Base-by-base conservation (phyloP, 1,140 invertebrate species). In the Andricus grossulariae region DNA sequence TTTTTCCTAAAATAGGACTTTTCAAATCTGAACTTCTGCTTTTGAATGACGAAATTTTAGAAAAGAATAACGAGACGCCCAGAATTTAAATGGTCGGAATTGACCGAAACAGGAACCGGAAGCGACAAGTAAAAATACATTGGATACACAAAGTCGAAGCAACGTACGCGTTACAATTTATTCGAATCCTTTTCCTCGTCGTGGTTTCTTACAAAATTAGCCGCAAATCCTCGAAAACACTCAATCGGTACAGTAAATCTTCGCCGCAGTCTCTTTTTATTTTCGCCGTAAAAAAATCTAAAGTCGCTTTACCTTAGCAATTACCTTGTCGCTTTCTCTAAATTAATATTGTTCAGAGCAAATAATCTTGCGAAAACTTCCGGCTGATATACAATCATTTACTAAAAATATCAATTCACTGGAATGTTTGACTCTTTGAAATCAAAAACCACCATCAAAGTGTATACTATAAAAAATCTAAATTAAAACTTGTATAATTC, bases 301-400 rank as follows among this genome's bases (percentile, higher is more conserved):
- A 84, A 70, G 25, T 54, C 21, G 74, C 72, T 50, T 85, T 83
- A 87, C 85, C 87, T 87, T 85, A 87, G 86, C 81, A 88, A 88
- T 88, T 88, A 88, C 86, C 87, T 86, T 88, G 86, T 88, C 86
- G 80, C 83, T 76, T 51, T 72, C 57, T 21, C 57, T 66, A 18
- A 55, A 55, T 18, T 16, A 66, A 66, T 15, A 66, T 21, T 66
- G 57, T 66, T 39, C 11, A 66, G 57, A 66, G 57, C 25, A 66
- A 66, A 66, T 15, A 39, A 66, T 21, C 57, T 66, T 25, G 25
- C 57, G 57, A 12, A 66, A 66, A 66, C 18, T n/a, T 54, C 52
- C 54, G 54, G 8, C 19, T 32, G 25, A 32, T 32, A 0, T 5
- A 32, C 4, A 32, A 32, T 32, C 25, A 32, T 55, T 60, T 1